Evolutionary conservation across 53 echinoderm and acorn worm genomes (phyloP).

Genomic region (Stichopus horrens): DNA sequence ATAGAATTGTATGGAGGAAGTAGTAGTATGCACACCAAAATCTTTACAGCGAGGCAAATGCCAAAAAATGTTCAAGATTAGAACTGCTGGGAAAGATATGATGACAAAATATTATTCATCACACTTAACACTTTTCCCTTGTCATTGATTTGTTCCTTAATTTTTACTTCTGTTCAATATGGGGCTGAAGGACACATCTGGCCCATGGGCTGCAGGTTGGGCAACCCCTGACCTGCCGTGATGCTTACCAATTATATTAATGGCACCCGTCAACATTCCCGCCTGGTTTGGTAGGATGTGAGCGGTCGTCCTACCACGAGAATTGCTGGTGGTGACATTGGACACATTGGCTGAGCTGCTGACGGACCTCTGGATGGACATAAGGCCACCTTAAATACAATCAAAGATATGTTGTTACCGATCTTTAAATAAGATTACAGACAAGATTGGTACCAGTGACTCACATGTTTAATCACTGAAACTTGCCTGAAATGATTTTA

Average conservation of each 20-base stretch:
- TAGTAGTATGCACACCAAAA: too few species aligned
- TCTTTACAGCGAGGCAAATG: too few species aligned
- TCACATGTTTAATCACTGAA: neutral
- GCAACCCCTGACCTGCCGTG: too few species aligned
- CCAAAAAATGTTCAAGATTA: too few species aligned
- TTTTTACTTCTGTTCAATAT: too few species aligned
- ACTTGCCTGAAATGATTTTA: neutral
- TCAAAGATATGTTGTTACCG: neutral
- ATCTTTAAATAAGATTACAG: neutral
- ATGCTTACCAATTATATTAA: conserved; percentile 73
- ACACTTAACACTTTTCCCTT: neutral
- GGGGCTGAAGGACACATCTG: too few species aligned
- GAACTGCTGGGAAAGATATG: too few species aligned
- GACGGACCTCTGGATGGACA: conserved; percentile 30
- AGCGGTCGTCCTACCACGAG: conserved; percentile 39
- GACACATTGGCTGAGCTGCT: neutral
- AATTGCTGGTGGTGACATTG: conserved; percentile 18
- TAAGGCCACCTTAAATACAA: conserved; percentile 30
- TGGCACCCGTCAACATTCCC: conserved; percentile 71
- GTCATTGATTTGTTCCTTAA: neutral
- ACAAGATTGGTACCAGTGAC: neutral
- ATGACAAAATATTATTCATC: neutral
- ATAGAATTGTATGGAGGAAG: too few species aligned
- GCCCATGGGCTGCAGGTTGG: too few species aligned
- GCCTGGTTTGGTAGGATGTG: conserved; percentile 65